Percentiles rank a stretch among this genome's conserved stretches.
phyloP scores from a whole-genome alignment of 2,888 invertebrate genomes.

The Patella pellucida region DNA sequence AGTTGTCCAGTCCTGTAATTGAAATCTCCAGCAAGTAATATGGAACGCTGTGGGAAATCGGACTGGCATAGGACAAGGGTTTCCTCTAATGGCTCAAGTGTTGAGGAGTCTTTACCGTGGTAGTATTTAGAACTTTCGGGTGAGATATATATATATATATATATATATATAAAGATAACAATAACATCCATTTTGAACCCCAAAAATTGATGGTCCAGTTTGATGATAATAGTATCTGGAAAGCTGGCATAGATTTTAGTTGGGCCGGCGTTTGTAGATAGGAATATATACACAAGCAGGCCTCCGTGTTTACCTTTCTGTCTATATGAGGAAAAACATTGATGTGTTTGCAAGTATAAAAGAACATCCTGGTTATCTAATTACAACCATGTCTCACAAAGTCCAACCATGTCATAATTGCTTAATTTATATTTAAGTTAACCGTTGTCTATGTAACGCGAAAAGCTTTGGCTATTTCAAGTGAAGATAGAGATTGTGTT shows the following conservation, averaged over 20 bases:
- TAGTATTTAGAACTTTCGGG: not conserved
- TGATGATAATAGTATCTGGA: not conserved
- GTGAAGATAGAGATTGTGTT: not conserved
- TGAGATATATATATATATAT: not conserved
- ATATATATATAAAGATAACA: not conserved
- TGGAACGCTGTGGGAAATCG: not conserved
- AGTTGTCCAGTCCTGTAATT: not conserved
- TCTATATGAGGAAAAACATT: not conserved
- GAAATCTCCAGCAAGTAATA: not conserved
- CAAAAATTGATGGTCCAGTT: not conserved
- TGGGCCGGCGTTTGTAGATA: not conserved
- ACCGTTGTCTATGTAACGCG: not conserved
- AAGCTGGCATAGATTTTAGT: not conserved
- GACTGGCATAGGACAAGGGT: not conserved
- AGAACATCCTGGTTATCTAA: not conserved
- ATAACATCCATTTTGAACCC: not conserved
- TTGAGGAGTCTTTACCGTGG: not conserved
- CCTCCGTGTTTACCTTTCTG: constrained; percentile 4
- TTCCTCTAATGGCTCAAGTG: not conserved
- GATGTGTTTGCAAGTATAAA: not conserved
- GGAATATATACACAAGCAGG: not conserved
- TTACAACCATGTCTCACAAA: constrained; percentile 10
- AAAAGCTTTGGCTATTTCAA: constrained; percentile 3
- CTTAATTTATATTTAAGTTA: not conserved
- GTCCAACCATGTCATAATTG: not conserved